A percentile compares a stretch with the other conserved stretches of the same genome.
These are phyloP conservation scores for Actinostola sp. DNA, from an alignment of 92 coral and sea anemone genomes.

Conservation along the genomic window DNA sequence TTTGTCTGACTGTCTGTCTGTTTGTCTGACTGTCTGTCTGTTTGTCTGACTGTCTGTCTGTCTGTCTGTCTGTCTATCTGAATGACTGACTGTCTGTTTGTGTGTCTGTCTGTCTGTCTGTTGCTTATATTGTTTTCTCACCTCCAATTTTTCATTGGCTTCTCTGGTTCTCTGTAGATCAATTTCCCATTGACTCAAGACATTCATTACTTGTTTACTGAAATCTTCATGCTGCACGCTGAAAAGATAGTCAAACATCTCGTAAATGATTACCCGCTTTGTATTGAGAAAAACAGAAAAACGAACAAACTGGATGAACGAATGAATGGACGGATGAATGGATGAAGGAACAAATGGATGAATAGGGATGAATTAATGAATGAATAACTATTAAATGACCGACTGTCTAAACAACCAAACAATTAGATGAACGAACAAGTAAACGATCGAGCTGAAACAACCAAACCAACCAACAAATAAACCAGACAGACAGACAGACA, in stretches of 20 bases:
- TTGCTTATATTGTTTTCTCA: constrained; percentile 22
- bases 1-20: too few relatives aligned
- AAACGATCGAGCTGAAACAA: too few relatives aligned
- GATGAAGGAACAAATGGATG: neutral
- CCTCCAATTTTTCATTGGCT: constrained; percentile 94
- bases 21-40: too few relatives aligned
- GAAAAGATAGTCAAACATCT: constrained; percentile 6
- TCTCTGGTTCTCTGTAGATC: constrained; percentile 93
- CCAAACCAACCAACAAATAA: neutral
- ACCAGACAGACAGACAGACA: neutral
- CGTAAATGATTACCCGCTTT: neutral
- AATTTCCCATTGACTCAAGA: constrained; percentile 86
- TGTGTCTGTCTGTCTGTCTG: too few relatives aligned
- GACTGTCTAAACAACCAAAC: neutral
- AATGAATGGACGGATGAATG: neutral
- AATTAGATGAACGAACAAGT: neutral
- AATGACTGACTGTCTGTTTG: too few relatives aligned
- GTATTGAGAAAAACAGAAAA: too few relatives aligned
- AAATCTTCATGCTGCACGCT: constrained; percentile 83
- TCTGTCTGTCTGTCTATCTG: too few relatives aligned
- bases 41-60: too few relatives aligned
- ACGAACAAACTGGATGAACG: neutral
- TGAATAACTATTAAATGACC: neutral
- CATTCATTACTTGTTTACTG: constrained; percentile 80
- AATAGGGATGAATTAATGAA: too few relatives aligned